Percentiles rank a stretch among this genome's conserved stretches.
These are phyloP conservation scores for Ailurus styani DNA, from an alignment of 2,113 vertebrate genomes.

Conservation along the genomic window DNA sequence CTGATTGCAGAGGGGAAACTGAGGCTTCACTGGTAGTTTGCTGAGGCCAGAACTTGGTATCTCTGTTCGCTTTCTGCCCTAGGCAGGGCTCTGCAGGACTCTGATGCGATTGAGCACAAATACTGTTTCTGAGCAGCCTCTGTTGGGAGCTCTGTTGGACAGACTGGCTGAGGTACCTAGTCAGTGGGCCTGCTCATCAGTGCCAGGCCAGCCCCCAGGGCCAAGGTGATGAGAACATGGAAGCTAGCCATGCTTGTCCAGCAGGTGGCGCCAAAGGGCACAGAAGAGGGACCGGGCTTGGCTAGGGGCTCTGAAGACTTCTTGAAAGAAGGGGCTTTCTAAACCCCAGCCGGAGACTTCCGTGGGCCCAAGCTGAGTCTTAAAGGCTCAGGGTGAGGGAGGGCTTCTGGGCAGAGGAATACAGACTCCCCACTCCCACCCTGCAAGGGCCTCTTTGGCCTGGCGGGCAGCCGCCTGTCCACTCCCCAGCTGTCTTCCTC, in stretches of 20 bases:
- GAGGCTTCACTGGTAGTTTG: neutral
- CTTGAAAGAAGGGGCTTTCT: slow-evolving; percentile 48
- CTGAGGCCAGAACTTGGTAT: neutral
- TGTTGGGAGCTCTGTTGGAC: neutral
- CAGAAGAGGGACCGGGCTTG: neutral
- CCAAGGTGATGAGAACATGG: neutral
- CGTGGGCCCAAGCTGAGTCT: neutral
- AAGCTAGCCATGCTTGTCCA: slow-evolving; percentile 3
- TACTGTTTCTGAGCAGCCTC: neutral
- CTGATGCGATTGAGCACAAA: neutral
- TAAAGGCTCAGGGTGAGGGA: slow-evolving; percentile 9
- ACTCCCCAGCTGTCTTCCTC: slow-evolving; percentile 72
- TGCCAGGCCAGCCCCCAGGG: neutral
- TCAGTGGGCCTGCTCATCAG: neutral
- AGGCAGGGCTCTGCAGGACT: neutral
- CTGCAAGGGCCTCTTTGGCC: slow-evolving; percentile 58
- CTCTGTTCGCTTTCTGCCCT: neutral
- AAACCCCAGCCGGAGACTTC: neutral
- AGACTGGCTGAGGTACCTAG: neutral
- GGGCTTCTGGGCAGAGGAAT: slow-evolving; percentile 46
- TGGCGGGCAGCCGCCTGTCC: slow-evolving; percentile 52
- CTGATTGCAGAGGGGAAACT: neutral
- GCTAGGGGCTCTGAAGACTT: slow-evolving; percentile 51
- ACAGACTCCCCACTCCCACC: slow-evolving; percentile 24
- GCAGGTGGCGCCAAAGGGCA: slow-evolving; percentile 60